phyloP scores from a whole-genome alignment of 2,797 vertebrate species.

The Pangasius mekongensis region DNA sequence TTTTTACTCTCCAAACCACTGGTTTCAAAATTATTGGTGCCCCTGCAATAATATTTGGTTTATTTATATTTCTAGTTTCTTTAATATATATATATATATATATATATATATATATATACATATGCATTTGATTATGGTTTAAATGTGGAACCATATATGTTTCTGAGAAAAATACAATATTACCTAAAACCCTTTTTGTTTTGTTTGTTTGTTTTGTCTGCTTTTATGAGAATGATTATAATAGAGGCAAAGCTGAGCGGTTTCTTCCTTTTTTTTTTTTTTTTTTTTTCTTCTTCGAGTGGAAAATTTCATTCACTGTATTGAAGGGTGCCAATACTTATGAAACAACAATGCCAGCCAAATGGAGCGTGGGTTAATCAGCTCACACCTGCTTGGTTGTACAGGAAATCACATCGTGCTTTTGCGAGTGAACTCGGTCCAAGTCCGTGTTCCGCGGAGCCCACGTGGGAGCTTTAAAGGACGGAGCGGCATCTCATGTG shows the following conservation, averaged over 20 bases:
- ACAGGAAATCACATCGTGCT: slow-evolving; percentile 11
- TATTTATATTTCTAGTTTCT: not conserved
- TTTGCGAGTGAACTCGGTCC: not conserved
- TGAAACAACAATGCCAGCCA: not conserved
- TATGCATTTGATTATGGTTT: not conserved
- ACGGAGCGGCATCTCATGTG: slow-evolving; percentile 22
- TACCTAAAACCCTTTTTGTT: not conserved
- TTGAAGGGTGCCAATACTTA: not conserved
- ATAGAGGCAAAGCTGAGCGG: not conserved
- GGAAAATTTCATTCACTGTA: not conserved
- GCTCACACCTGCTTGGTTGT: not conserved
- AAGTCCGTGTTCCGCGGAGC: slow-evolving; percentile 4
- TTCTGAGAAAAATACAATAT: not conserved
- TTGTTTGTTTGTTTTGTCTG: not conserved
- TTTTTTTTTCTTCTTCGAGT: not conserved
- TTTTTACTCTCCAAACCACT: not conserved
- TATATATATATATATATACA: no score
- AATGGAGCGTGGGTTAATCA: not conserved
- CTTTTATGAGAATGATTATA: not conserved
- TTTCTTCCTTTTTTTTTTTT: not conserved
- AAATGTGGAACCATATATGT: not conserved
- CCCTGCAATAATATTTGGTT: not conserved
- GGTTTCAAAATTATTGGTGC: not conserved
- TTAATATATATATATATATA: no score
- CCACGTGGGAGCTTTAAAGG: slow-evolving; percentile 17